Evolutionary conservation across 2,797 vertebrate genomes (phyloP).

Genomic region (Chaetodon trifasciatus): DNA sequence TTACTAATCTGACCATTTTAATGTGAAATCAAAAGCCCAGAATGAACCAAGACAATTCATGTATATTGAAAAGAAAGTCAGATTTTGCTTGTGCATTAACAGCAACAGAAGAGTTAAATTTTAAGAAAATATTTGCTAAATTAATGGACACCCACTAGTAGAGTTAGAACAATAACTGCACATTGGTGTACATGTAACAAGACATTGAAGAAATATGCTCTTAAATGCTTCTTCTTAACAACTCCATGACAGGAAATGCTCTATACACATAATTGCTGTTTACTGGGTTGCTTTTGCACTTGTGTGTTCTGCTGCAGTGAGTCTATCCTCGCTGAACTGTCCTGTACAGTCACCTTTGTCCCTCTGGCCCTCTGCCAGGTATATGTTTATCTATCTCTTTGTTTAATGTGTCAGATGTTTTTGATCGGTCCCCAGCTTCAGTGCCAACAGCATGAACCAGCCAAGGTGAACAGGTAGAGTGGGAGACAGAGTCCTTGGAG

Average conservation of each 20-base stretch:
- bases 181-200: neutral
- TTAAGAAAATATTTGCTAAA: neutral
- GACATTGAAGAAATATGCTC: neutral
- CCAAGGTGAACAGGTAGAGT: slow-evolving; percentile 74
- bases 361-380: slow-evolving; percentile 58
- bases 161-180: neutral
- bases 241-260: slow-evolving; percentile 7
- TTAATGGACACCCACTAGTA: neutral
- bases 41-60: neutral
- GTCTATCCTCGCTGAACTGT: slow-evolving; percentile 53
- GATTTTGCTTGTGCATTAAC: neutral
- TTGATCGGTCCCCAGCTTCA: slow-evolving; percentile 29
- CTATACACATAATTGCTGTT: neutral
- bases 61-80: neutral
- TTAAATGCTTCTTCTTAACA: neutral
- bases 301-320: slow-evolving; percentile 43
- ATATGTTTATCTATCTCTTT: slow-evolving; percentile 72
- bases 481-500: slow-evolving; percentile 73
- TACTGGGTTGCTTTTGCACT: neutral
- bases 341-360: slow-evolving; percentile 69
- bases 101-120: neutral
- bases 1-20: neutral
- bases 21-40: neutral
- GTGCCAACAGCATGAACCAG: slow-evolving; percentile 47
- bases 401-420: slow-evolving; percentile 74